Evolutionary conservation across 2,888 invertebrate species (phyloP).

Genomic region (Pollenia angustigena): DNA sequence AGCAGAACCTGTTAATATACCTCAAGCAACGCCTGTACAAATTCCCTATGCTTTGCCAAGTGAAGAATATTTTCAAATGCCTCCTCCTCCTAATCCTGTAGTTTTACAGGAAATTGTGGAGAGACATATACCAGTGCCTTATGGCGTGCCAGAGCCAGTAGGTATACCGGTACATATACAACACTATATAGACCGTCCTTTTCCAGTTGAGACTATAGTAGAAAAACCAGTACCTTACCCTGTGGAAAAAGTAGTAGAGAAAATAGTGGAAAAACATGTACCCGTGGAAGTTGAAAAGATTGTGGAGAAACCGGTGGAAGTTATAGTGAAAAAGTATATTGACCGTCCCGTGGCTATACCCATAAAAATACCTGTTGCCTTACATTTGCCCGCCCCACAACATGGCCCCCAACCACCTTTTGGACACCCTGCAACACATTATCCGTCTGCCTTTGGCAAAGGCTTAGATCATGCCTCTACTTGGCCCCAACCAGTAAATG

Average conservation of each 20-base stretch:
- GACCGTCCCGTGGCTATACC: constrained; percentile 83
- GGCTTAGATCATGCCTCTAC: constrained; percentile 37
- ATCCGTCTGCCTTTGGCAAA: constrained; percentile 67
- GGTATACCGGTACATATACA: constrained; percentile 84
- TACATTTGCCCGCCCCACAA: constrained; percentile 84
- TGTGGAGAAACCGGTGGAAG: constrained; percentile 84
- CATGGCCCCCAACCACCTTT: constrained; percentile 4
- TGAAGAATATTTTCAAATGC: not conserved
- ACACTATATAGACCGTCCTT: constrained; percentile 85
- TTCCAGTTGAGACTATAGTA: constrained; percentile 82
- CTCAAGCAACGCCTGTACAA: constrained; percentile 76
- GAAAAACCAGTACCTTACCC: constrained; percentile 85
- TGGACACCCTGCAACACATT: constrained; percentile 70
- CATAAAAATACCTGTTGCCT: constrained; percentile 85
- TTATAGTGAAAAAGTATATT: constrained; percentile 81
- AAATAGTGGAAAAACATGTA: constrained; percentile 83
- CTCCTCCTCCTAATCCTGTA: constrained; percentile 1
- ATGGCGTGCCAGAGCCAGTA: constrained; percentile 85
- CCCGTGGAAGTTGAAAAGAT: constrained; percentile 87
- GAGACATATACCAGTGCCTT: constrained; percentile 85
- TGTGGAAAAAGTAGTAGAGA: constrained; percentile 86
- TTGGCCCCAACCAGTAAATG: constrained; percentile 47
- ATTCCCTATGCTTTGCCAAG: constrained; percentile 61
- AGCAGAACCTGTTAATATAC: not conserved
- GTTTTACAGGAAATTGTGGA: constrained; percentile 83